Base-by-base conservation (phyloP, 2,797 vertebrate genomes). In the Spheniscus humboldti region DNA sequence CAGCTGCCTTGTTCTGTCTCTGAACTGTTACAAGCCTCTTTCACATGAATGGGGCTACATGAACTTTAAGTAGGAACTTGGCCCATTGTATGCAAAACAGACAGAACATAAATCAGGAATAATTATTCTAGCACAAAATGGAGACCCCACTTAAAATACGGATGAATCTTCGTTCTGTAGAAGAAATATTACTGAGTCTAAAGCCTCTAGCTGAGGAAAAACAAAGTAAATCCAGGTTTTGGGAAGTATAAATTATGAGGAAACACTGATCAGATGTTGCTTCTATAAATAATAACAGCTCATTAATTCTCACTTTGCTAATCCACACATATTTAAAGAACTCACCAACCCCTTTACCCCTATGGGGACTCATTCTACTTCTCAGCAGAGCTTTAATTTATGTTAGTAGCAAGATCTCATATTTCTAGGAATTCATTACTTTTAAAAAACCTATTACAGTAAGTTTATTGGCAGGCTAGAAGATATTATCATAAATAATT, bases 251-350 rank as follows among this genome's bases (percentile, higher is more conserved):
- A 96, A 94, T 92, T 94, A 84, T 24, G 69, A 87, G 79, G 63
- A 94, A 96, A 92, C 35, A 67, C 85, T 79, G 73, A 92, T 96
- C 85, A 96, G 87, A 94, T 94, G 91, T 81, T 90, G 76, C 25
- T 92, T 96, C 94, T 96, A 96, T 96, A 97, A 97, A 97, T 97
- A 97, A 96, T 50, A 96, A 92, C 55, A 93, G 79, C 85, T 97
- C 91, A 94, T 97, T 97, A 96, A 96, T 94, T 96, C 79, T 92
- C 55, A 31, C 88, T 95, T 91, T 75, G 57, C 87, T 94, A 95
- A 94, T 90, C 92, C 82, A 93, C 93, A 91, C 85, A 73, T 45
- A 74, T 90, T 91, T 86, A 73, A 92, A 75, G 76, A 95, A 69
- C 59, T 76, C 84, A 80, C 81, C 68, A 96, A 84, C 39, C 39